A percentile compares a stretch with the other conserved stretches of the same genome.
These are phyloP conservation scores for Vicugna pacos DNA, from an alignment of 2,113 vertebrate genomes.

Conservation along the genomic window DNA sequence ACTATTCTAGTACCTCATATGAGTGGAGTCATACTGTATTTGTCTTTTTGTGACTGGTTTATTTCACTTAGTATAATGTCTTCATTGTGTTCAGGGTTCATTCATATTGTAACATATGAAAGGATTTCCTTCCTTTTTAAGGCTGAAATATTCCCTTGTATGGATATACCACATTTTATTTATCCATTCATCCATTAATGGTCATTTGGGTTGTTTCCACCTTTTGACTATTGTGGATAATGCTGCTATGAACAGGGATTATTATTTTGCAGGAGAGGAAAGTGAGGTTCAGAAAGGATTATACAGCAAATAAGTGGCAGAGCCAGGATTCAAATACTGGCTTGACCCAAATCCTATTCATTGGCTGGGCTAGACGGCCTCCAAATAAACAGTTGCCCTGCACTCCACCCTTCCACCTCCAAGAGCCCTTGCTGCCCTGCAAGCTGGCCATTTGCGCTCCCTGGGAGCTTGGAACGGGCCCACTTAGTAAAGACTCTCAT, in stretches of 20 bases:
- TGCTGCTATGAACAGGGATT: not conserved
- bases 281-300: not conserved
- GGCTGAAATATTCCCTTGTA: not conserved
- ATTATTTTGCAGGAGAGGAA: not conserved
- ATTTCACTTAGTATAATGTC: not conserved
- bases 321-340: not conserved
- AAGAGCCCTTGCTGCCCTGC: not conserved
- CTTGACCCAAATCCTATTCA: not conserved
- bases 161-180: not conserved
- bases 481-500: not conserved
- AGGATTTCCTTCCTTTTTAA: not conserved
- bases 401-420: not conserved
- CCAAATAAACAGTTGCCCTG: not conserved
- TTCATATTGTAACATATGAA: not conserved
- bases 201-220: not conserved
- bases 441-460: not conserved
- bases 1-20: not conserved
- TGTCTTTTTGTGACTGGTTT: not conserved
- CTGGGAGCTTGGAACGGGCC: not conserved
- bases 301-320: not conserved
- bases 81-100: not conserved
- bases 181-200: not conserved
- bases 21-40: not conserved
- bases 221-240: conserved; percentile 4
- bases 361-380: not conserved